Percentiles rank a stretch among this genome's conserved stretches.
Evolutionary conservation across 2,797 vertebrate genomes (phyloP).

Genomic region (Bradypus variegatus): DNA sequence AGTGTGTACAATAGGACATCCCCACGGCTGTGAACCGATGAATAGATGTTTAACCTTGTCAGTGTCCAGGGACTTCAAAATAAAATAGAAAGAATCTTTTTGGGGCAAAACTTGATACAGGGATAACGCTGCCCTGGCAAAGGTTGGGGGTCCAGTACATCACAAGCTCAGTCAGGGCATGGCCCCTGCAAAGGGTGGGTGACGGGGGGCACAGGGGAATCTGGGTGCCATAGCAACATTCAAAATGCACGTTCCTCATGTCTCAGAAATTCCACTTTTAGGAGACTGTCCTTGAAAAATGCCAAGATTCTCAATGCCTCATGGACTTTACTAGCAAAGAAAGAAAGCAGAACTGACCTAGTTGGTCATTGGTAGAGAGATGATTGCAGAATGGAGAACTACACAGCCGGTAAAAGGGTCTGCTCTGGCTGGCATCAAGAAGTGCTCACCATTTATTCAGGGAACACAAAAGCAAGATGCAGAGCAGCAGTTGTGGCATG

Average conservation of each 20-base stretch:
- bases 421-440: neutral
- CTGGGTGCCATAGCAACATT: neutral
- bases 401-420: neutral
- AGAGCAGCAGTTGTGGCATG: accelerated
- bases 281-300: neutral
- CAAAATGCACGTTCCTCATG: neutral
- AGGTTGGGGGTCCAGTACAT: neutral
- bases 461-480: neutral
- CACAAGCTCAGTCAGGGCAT: accelerated
- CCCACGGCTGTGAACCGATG: neutral
- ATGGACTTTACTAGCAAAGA: neutral
- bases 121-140: accelerated
- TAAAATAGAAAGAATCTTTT: neutral
- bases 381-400: neutral
- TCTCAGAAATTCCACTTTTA: neutral
- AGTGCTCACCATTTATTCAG: neutral
- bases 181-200: accelerated
- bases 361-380: neutral
- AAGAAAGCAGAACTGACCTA: neutral
- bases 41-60: neutral
- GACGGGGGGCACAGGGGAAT: too few species aligned
- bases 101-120: neutral
- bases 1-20: neutral
- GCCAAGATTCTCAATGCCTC: neutral
- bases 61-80: neutral